These are phyloP conservation scores for Formica exsecta DNA, from an alignment of 1,140 invertebrate species.

Conservation along the genomic window DNA sequence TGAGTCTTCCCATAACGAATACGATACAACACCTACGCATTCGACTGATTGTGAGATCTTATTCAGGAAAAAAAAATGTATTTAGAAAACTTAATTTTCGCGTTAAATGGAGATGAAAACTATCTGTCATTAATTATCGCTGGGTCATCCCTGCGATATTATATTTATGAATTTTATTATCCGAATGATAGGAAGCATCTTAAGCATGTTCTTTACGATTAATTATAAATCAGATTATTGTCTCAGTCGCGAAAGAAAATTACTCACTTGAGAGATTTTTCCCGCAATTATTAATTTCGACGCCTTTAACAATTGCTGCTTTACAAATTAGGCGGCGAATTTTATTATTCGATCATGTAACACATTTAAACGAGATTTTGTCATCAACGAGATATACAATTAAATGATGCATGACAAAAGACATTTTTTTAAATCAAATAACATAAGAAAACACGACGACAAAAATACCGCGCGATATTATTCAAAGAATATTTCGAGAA, in stretches of 20 bases:
- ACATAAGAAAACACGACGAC: background rate
- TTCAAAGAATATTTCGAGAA: background rate
- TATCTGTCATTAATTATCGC: conserved; percentile 31
- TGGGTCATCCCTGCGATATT: background rate
- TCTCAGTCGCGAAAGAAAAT: background rate
- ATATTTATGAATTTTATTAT: conserved; percentile 19
- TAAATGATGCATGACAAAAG: background rate
- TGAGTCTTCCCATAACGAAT: conserved; percentile 62
- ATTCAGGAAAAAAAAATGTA: no score
- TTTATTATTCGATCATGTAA: background rate
- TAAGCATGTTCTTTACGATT: background rate
- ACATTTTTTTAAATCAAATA: background rate
- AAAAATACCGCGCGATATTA: background rate
- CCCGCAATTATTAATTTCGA: background rate
- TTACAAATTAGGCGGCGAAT: background rate
- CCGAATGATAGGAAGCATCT: background rate
- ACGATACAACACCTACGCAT: conserved; percentile 57
- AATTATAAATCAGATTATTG: conserved; percentile 7
- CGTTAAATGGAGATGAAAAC: background rate
- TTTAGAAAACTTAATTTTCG: conserved; percentile 57
- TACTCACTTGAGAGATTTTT: background rate
- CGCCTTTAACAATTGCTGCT: background rate
- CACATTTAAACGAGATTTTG: background rate
- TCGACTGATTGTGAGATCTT: conserved; percentile 13
- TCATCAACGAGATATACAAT: background rate